Evolutionary conservation across 2,113 vertebrate genomes (phyloP).

Genomic region (Oryzias curvinotus): DNA sequence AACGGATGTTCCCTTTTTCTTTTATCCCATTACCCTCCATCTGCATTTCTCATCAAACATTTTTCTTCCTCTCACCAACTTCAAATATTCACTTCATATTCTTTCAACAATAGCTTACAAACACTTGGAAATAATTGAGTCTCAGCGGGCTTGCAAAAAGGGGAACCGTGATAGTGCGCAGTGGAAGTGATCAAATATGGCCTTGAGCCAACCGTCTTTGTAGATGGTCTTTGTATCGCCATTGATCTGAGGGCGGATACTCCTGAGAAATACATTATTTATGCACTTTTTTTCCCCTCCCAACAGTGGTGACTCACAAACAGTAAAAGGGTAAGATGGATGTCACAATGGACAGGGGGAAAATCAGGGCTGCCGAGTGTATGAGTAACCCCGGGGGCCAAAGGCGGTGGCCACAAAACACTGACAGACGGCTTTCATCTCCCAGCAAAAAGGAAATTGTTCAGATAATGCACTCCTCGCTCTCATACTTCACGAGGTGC

Average conservation of each 20-base stretch:
- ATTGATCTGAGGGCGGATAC: constrained; percentile 78
- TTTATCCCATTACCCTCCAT: constrained; percentile 56
- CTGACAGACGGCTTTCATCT: constrained; percentile 50
- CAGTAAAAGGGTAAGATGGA: constrained; percentile 64
- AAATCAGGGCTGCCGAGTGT: constrained; percentile 21
- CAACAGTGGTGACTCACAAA: constrained; percentile 53
- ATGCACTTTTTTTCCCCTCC: constrained; percentile 48
- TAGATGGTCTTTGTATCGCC: constrained; percentile 76
- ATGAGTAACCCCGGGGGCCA: constrained; percentile 39
- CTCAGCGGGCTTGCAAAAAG: constrained; percentile 66
- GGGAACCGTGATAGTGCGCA: constrained; percentile 48
- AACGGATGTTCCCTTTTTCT: constrained; percentile 28
- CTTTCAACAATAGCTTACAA: constrained; percentile 78
- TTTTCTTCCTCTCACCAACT: constrained; percentile 54
- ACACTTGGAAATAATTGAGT: constrained; percentile 80
- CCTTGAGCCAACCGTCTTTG: constrained; percentile 78
- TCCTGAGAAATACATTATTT: constrained; percentile 75
- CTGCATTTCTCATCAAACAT: constrained; percentile 71
- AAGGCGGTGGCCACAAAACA: constrained; percentile 36
- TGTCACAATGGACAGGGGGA: constrained; percentile 47
- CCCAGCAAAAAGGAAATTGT: constrained; percentile 40
- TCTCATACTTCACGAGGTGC: constrained; percentile 23
- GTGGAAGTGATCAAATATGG: constrained; percentile 79
- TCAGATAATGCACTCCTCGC: constrained; percentile 42
- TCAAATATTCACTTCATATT: constrained; percentile 70